Evolutionary conservation across 2,797 vertebrate genomes (phyloP).

Genomic region (Bucorvus abyssinicus): DNA sequence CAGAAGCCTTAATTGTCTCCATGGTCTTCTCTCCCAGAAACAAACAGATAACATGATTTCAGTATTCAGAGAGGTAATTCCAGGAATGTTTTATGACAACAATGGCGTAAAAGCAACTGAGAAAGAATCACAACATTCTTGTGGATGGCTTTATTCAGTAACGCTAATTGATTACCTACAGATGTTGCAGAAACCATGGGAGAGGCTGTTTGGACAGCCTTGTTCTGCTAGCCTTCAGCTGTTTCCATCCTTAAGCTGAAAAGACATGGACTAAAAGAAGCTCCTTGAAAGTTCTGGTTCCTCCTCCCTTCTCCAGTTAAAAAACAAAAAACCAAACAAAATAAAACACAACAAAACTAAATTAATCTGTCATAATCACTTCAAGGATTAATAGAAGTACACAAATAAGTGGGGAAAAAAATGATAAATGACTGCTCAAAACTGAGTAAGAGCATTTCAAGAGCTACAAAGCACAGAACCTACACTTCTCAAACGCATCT

Average conservation of each 20-base stretch:
- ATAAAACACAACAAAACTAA: not conserved
- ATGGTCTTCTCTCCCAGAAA: not conserved
- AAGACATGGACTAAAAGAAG: not conserved
- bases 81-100: not conserved
- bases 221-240: not conserved
- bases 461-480: not conserved
- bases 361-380: not conserved
- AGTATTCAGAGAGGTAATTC: not conserved
- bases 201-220: not conserved
- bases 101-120: not conserved
- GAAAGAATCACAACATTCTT: not conserved
- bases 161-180: not conserved
- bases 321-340: not conserved
- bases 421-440: not conserved
- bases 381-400: not conserved
- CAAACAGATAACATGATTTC: not conserved
- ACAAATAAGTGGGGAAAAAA: not conserved
- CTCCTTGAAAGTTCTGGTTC: not conserved
- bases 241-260: not conserved
- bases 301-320: not conserved
- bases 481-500: not conserved
- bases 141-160: not conserved
- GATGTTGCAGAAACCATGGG: not conserved
- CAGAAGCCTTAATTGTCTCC: not conserved
- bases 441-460: not conserved